Conservation (phyloP, 2,797 vertebrate genomes). For the Macroramphosus scolopax region DNA sequence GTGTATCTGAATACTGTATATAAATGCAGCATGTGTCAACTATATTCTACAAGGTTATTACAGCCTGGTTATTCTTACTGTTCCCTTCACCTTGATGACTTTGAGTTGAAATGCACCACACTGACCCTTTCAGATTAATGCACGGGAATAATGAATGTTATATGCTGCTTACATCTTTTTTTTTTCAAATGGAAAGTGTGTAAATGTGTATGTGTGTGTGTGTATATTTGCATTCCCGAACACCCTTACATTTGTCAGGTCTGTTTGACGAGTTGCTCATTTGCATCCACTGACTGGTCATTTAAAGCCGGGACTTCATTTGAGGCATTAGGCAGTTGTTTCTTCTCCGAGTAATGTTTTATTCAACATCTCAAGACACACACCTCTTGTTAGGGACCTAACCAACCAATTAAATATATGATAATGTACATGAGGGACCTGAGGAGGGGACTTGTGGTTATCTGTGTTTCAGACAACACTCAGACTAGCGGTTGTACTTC, state of each 20-base stretch:
- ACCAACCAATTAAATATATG: constrained; percentile 75
- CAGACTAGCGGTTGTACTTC: constrained; percentile 37
- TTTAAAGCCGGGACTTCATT: constrained; percentile 55
- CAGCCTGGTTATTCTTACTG: no score
- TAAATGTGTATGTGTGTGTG: neutral
- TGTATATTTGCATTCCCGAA: constrained; percentile 21
- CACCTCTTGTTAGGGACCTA: constrained; percentile 54
- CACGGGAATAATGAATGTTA: neutral
- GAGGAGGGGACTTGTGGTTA: constrained; percentile 57
- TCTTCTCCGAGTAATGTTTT: constrained; percentile 66
- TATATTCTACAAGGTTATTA: no score
- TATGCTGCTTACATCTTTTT: neutral
- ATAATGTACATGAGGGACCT: constrained; percentile 59
- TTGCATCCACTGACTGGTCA: constrained; percentile 64
- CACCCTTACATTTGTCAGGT: constrained; percentile 34
- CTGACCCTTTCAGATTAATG: neutral
- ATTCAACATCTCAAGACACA: constrained; percentile 69
- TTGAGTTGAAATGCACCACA: constrained; percentile 2
- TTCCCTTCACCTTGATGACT: no score
- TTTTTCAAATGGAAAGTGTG: neutral
- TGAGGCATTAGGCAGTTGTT: constrained; percentile 54
- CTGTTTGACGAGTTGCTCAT: constrained; percentile 52
- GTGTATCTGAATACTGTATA: no score
- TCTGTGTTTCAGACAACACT: constrained; percentile 55
- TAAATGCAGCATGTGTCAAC: constrained; percentile 1